Conservation (phyloP, 2,888 invertebrate genomes). For the Mesodorylaimus sp. region DNA sequence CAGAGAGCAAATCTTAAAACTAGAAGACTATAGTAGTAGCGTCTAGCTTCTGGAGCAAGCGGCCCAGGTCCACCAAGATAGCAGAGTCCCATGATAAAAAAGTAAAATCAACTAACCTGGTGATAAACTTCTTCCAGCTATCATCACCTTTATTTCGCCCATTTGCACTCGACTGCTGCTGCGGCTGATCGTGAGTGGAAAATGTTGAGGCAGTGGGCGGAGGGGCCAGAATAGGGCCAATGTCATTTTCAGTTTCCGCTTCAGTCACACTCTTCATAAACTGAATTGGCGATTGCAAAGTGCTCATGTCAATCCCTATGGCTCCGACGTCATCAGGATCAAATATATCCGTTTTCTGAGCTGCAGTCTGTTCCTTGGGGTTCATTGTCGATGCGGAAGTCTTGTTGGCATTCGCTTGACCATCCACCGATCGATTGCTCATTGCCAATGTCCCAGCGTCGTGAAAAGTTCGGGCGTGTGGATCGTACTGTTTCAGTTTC, state of each 20-base stretch:
- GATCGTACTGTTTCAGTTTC: constrained; percentile 9
- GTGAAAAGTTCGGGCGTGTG: not conserved
- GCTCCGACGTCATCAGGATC: constrained; percentile 2
- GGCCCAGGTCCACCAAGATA: too few species aligned
- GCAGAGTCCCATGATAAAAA: too few species aligned
- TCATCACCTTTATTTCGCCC: constrained; percentile 26
- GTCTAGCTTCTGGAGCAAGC: too few species aligned
- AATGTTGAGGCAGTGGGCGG: not conserved
- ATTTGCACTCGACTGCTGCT: constrained; percentile 29
- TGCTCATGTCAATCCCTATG: constrained; percentile 21
- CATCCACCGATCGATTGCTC: too few species aligned
- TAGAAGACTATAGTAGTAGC: not conserved
- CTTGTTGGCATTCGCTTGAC: not conserved
- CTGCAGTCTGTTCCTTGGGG: not conserved
- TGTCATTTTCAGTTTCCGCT: not conserved
- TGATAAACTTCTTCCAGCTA: constrained; percentile 42
- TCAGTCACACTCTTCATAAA: constrained; percentile 19
- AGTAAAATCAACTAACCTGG: too few species aligned
- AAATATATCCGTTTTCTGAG: not conserved
- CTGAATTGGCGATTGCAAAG: constrained; percentile 15
- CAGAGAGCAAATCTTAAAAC: not conserved
- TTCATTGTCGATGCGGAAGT: not conserved
- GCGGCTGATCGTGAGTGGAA: not conserved
- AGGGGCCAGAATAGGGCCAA: not conserved
- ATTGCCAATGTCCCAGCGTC: too few species aligned